Evolutionary conservation across 2,888 invertebrate genomes (phyloP), one percentile per base, ranked within the genome.

Genomic region (Lapara coniferarum): DNA sequence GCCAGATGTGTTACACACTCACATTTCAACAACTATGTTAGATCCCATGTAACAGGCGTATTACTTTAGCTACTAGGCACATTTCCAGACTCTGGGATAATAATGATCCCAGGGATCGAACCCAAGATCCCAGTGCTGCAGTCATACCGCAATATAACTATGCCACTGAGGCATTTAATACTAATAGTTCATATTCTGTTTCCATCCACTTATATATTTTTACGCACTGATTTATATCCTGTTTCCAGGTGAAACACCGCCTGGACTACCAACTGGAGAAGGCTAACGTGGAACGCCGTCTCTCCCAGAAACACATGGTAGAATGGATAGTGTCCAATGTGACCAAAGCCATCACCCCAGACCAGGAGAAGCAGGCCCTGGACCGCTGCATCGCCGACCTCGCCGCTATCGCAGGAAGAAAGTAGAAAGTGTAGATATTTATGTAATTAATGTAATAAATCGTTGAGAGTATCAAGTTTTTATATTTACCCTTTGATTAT

Each of bases 211-310:
- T 0, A 13, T 55, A 12, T 66, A 10, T n/a, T 0, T 25, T 56
- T 0, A 14, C 44, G 44, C n/a, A 19, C 7, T 37, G 44, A 37
- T 7, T 37, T 7, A 10, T 4, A 25, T 51, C 0, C 19, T 12
- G 12, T 52, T 78, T 88, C 13, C 84, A 96, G 96, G 97, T 98
- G 8, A 98, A 97, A 89, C 96, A 95, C 76, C 96, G 97, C 67
- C 94, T 98, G 81, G 99, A 99, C 91, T 99, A 98, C 92, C 98
- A 99, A 92, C 95, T 98, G 7, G 98, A 98, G 89, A 96, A 97
- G 81, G 95, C 97, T 78, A 96, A 95, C 79, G 93, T 98, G 69
- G 97, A 98, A 84, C 96, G 97, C 66, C 96, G 97, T 78, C 95
- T 99, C 73, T 95, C 97, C 78, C 99, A 99, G 91, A 97, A 97